phyloP scores from a whole-genome alignment of 2,113 vertebrate genomes.

The Nycticorax nycticorax region DNA sequence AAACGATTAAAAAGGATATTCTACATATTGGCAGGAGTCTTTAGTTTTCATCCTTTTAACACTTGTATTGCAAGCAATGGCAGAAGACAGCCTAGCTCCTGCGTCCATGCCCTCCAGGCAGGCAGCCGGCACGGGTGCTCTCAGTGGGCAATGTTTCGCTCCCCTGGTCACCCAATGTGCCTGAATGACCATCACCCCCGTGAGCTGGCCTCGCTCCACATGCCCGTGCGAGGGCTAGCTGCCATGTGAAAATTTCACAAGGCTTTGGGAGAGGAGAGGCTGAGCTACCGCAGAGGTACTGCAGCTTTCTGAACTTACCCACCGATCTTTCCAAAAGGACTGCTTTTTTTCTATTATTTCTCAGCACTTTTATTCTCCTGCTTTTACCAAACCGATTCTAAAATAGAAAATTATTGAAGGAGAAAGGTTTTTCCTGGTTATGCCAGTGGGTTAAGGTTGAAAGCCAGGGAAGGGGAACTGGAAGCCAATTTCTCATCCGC shows the following conservation, averaged over 20 bases:
- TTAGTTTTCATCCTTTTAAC: not conserved
- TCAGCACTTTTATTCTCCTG: not conserved
- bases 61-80: not conserved
- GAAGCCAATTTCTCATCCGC: not conserved
- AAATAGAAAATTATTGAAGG: not conserved
- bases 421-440: not conserved
- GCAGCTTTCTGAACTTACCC: not conserved
- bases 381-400: not conserved
- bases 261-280: not conserved
- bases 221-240: not conserved
- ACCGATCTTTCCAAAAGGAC: not conserved
- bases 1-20: not conserved
- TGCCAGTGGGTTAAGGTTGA: not conserved
- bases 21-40: not conserved
- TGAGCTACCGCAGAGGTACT: not conserved
- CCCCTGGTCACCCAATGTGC: not conserved
- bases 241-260: accelerated
- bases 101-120: accelerated
- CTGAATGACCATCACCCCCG: not conserved
- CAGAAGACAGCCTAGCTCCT: not conserved
- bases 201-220: accelerated
- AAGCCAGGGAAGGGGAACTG: not conserved
- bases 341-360: not conserved
- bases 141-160: not conserved
- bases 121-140: accelerated